Evolutionary conservation across 2,113 vertebrate genomes (phyloP), one percentile per base, ranked within the genome.

Genomic region (Urocitellus parryii): DNA sequence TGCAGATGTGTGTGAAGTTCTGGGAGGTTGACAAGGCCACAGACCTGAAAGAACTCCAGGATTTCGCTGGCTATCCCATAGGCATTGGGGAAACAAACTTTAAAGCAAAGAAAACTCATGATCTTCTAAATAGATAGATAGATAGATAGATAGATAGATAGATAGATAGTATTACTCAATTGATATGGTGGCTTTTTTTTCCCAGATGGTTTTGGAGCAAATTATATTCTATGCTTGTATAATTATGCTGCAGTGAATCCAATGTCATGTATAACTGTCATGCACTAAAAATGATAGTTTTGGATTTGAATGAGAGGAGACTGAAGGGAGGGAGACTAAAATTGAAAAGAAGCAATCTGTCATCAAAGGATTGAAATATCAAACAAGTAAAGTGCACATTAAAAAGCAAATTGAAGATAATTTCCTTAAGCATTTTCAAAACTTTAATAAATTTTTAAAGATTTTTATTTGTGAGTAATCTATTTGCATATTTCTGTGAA

Each of bases 231-330:
- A 27, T 63, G 61, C 9, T 63, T 27, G 24, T 63, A 63, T 63
- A 11, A 63, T 63, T 63, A 63, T 63, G 24, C 25, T 8, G 27
- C 25, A 63, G 27, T 63, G 24, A 63, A 63, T 25, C 61, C 24
- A 63, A 63, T 63, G 24, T 58, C 25, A 63, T 63, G 61, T 63
- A 63, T 63, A 63, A 63, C 61, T 11, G 27, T 63, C 24, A 63
- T 27, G 2, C 22, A 63, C 61, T 63, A 63, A 63, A 24, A 37
- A 74, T 88, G 14, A 4, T 51, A 22, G 45, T 73, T 79, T 95
- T 22, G 16, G 16, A 48, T 93, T 93, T 93, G 63, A 86, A 82
- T 70, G 74, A 93, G 68, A 95, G 65, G n/a, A 72, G 68, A 72
- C 61, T 5, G 37, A 87, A 93, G 25, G 42, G n/a, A 74, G 48